Evolutionary conservation across 2,797 vertebrate genomes (phyloP).

Genomic region (Rachycentron canadum): DNA sequence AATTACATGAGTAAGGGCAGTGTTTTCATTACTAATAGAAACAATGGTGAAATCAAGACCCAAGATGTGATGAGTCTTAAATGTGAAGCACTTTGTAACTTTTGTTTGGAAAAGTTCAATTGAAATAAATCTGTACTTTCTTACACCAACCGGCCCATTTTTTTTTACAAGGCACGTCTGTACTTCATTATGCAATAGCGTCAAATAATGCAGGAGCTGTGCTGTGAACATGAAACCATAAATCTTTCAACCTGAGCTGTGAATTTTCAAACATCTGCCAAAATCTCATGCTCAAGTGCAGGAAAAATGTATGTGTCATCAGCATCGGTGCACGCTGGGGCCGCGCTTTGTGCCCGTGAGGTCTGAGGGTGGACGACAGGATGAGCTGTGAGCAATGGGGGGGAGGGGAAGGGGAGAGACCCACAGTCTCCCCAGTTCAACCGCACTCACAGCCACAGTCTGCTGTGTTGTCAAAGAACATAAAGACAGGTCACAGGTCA

Average conservation of each 20-base stretch:
- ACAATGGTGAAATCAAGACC: conserved; percentile 3
- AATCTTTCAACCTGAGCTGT: conserved; percentile 34
- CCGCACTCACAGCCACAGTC: conserved; percentile 38
- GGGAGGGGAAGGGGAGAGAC: conserved; percentile 9
- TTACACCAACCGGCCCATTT: neutral
- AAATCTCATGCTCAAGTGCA: conserved; percentile 13
- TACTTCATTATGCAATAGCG: neutral
- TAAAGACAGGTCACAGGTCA: conserved; percentile 66
- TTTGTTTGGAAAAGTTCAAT: conserved; percentile 23
- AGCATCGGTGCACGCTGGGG: neutral
- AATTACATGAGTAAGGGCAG: neutral
- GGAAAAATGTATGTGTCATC: conserved; percentile 21
- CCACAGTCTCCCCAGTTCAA: conserved; percentile 22
- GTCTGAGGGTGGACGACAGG: conserved; percentile 31
- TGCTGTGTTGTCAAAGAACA: conserved; percentile 68
- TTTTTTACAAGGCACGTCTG: neutral
- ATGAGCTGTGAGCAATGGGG: conserved; percentile 1
- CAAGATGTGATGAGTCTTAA: conserved; percentile 19
- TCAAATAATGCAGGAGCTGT: conserved; percentile 5
- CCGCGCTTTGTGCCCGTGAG: conserved; percentile 5
- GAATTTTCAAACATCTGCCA: conserved; percentile 15
- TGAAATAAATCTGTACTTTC: conserved; percentile 4
- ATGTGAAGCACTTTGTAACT: conserved; percentile 14
- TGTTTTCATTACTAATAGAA: neutral
- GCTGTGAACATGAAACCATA: conserved; percentile 12